Evolutionary conservation across 2,888 invertebrate species (phyloP).

Genomic region (Syrista parreyssii): DNA sequence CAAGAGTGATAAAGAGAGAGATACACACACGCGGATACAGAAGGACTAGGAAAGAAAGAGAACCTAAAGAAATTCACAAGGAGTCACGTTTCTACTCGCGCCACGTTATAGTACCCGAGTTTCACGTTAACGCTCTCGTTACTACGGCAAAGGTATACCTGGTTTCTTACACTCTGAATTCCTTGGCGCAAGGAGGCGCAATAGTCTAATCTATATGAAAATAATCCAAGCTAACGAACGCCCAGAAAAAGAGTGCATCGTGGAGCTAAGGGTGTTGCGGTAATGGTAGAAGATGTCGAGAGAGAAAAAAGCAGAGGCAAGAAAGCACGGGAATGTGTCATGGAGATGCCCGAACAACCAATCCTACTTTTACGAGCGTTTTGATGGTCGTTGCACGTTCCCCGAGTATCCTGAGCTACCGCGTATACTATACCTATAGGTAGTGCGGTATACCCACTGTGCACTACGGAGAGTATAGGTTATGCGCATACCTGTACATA

Average conservation of each 20-base stretch:
- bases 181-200: background rate
- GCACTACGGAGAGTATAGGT: background rate
- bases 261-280: background rate
- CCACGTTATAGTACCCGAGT: background rate
- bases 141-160: background rate
- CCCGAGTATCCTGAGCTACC: background rate
- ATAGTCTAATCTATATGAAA: background rate
- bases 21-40: background rate
- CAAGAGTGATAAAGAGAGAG: too few species aligned
- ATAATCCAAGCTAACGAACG: background rate
- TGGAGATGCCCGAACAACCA: slow-evolving; percentile 33
- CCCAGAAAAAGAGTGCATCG: background rate
- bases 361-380: slow-evolving; percentile 36
- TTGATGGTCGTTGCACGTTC: slow-evolving; percentile 16
- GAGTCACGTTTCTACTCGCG: background rate
- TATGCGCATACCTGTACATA: background rate
- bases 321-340: slow-evolving; percentile 16
- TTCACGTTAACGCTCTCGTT: background rate
- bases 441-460: background rate
- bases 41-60: background rate
- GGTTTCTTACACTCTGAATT: background rate
- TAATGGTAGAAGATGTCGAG: background rate
- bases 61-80: background rate
- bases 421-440: background rate
- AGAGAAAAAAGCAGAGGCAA: too few species aligned